Evolutionary conservation across 2,113 vertebrate genomes (phyloP).

Genomic region (Macrotis lagotis): DNA sequence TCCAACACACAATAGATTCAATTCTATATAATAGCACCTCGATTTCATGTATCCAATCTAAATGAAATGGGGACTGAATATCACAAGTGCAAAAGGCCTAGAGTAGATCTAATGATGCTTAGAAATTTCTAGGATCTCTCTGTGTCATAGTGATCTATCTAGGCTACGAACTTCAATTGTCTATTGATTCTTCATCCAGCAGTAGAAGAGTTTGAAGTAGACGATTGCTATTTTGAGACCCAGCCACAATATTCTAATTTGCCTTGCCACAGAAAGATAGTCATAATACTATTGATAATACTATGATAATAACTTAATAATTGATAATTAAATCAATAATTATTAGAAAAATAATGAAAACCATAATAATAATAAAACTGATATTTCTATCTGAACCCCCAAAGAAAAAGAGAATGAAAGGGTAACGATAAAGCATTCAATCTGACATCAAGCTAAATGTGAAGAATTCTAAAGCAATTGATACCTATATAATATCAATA

Average conservation of each 20-base stretch:
- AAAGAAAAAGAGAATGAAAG: not conserved
- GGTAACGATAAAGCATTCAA: not conserved
- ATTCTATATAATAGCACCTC: not conserved
- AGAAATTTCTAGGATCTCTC: not conserved
- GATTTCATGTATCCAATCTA: not conserved
- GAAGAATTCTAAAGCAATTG: not conserved
- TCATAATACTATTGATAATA: not conserved
- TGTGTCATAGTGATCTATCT: not conserved
- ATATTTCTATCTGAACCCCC: not conserved
- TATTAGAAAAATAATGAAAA: no score
- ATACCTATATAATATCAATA: not conserved
- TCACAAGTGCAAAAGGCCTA: not conserved
- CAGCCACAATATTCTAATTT: not conserved
- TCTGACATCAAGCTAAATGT: not conserved
- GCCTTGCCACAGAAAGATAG: not conserved
- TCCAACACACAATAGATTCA: not conserved
- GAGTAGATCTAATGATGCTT: not conserved
- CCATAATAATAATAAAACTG: no score
- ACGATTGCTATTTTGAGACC: not conserved
- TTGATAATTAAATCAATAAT: no score
- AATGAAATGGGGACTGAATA: not conserved
- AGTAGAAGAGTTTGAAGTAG: not conserved
- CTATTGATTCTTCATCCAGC: not conserved
- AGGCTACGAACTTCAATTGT: not conserved
- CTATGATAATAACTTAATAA: no score